Evolutionary conservation across 2,888 invertebrate species (phyloP), one percentile per base, ranked within the genome.

Genomic region (Panopea generosa): DNA sequence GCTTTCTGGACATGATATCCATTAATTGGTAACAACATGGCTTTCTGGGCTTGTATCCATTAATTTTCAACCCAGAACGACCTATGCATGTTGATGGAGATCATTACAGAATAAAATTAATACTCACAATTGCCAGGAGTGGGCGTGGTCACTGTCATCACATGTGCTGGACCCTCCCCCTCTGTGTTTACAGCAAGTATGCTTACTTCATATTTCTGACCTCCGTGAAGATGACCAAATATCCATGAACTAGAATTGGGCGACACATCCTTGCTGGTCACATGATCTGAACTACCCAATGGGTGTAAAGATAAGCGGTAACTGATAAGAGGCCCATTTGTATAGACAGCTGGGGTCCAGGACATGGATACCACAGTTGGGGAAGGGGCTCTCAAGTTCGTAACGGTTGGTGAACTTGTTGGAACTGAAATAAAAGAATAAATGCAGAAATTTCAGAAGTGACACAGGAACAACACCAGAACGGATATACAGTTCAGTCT

Each of bases 271-370:
- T 80, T 61, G 14, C 70, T 76, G 22, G 63, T 82, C 43, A 77
- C 67, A 24, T 74, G 77, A 33, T 85, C 72, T 7, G 63, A 61
- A 2, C 74, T 60, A 66, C 83, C 86, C 55, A 94, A 93, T 83
- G 95, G 94, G 24, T 94, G 94, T 53, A 97, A 94, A 87, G 95
- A 94, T 82, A 98, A 93, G 83, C 96, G 96, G 93, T 97, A 98
- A 82, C 97, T 96, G 76, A 96, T 95, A 86, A 98, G 94, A 47
- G 97, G 97, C 82, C 97, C 98, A 92, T 97, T 97, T 61, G 96
- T 96, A 91, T 96, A 97, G 63, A 95, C 95, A 18, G 98, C 97
- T 18, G 96, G 96, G 91, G 95, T 95, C 98, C 98, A 98, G 86
- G 96, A 96, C 74, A 98, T 95, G 80, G 96, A 96, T 77, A 98